Base-by-base conservation (phyloP, 2,888 invertebrate genomes). In the Limnephilus rhombicus region DNA sequence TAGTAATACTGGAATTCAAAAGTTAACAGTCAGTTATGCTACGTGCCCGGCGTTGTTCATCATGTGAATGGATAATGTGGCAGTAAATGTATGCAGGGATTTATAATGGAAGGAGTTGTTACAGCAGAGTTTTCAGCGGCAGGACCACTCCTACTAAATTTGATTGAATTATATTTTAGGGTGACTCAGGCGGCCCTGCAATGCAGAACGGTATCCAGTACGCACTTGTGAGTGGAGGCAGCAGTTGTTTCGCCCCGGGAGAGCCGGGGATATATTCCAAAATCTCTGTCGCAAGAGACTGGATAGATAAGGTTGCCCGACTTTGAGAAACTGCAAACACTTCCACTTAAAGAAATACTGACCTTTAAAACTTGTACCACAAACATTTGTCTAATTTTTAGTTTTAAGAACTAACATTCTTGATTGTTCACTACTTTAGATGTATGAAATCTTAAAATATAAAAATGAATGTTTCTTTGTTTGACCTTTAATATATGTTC, bases 211-310 rank as follows among this genome's bases (percentile, higher is more conserved):
- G 94, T 92, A 94, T 94, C 94, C 94, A 95, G 94, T 95, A 95
- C 94, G 95, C 95, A 92, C 94, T 95, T 94, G 95, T 95, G 92
- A 95, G 95, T 92, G 95, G 95, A 94, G 95, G 95, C 94, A 94
- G 94, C 94, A 95, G 95, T 88, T 95, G 95, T 93, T 95, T 95
- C 83, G 94, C 94, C 92, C 94, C 94, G 88, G 94, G 94, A 94
- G 95, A 95, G 94, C 95, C 95, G 4, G 95, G 95, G 89, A 94
- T 95, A 92, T 95, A 95, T 93, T 94, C 95, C 85, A 94, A 95
- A 89, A 94, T 95, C 94, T 93, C 92, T 0, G n/a, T 92, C 7
- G 91, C 92, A 18, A 81, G 93, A 24, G 31, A 53, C 12, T 94
- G 94, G 94, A 93, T 94, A n/a, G 68, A 80, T 13, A 83, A 90